Evolutionary conservation across 2,888 invertebrate genomes (phyloP).

Genomic region (Onchidella celtica): DNA sequence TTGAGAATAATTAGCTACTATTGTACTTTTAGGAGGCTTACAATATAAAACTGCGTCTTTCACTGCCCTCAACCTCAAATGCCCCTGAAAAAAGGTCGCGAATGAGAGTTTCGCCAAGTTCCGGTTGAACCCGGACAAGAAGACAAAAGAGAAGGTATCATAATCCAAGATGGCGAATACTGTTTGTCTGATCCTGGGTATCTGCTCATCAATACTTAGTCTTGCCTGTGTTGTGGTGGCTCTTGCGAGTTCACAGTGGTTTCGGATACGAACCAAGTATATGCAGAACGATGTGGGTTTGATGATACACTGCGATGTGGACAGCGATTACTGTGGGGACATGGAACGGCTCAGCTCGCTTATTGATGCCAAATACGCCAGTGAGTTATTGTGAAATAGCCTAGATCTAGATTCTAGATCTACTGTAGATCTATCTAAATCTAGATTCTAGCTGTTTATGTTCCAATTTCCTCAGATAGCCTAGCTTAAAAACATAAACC

Average conservation of each 20-base stretch:
- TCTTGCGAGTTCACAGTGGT: slow-evolving; percentile 48
- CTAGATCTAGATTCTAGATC: slow-evolving; percentile 21
- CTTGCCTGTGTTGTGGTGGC: slow-evolving; percentile 34
- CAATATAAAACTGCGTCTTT: too few species aligned
- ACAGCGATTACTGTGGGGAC: slow-evolving; percentile 53
- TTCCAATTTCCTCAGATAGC: too few species aligned
- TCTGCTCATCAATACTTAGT: slow-evolving; percentile 38
- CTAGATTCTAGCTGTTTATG: too few species aligned
- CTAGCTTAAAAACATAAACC: too few species aligned
- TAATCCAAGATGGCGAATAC: slow-evolving; percentile 42
- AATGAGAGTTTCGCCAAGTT: not conserved
- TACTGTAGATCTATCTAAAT: slow-evolving; percentile 14
- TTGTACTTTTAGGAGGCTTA: too few species aligned
- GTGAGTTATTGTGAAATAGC: slow-evolving; percentile 42
- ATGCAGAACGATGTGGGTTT: slow-evolving; percentile 52
- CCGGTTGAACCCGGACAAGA: not conserved
- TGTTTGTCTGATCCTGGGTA: slow-evolving; percentile 40
- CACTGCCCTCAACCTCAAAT: too few species aligned
- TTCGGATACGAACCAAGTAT: slow-evolving; percentile 13
- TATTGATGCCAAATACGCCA: slow-evolving; percentile 53
- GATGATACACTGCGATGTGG: slow-evolving; percentile 55
- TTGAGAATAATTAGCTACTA: too few species aligned
- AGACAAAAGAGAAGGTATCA: not conserved
- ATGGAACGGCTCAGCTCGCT: slow-evolving; percentile 52
- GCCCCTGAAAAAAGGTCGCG: too few species aligned